These are phyloP conservation scores for Aplysina aerophoba DNA, from an alignment of 37 sponge, comb jelly and placozoan genomes.

Conservation along the genomic window DNA sequence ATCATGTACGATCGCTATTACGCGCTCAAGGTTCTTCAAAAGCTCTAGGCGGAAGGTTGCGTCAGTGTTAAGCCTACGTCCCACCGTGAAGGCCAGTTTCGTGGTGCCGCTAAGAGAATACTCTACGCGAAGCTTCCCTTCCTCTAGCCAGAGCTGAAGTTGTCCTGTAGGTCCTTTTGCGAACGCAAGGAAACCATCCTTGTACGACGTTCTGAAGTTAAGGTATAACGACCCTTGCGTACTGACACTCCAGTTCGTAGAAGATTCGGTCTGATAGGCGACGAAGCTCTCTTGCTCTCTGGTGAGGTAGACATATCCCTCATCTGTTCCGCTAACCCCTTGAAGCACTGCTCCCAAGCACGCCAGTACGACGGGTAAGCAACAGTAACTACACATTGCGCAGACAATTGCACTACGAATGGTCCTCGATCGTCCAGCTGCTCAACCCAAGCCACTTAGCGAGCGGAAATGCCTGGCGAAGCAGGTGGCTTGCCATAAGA, in stretches of 20 bases:
- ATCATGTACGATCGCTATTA: background rate
- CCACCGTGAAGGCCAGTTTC: background rate
- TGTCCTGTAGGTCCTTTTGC: background rate
- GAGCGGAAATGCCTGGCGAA: no score
- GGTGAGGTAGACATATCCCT: background rate
- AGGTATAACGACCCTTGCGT: background rate
- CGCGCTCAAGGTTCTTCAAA: background rate
- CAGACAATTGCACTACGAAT: no score
- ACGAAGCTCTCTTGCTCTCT: background rate
- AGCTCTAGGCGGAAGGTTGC: background rate
- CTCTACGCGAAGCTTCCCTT: background rate
- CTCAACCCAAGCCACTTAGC: no score
- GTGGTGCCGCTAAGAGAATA: background rate
- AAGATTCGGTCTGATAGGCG: background rate
- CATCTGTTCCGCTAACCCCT: background rate
- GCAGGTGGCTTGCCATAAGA: no score
- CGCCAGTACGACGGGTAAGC: no score
- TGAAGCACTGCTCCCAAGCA: no score
- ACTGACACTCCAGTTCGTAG: background rate
- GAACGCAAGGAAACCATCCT: constrained; percentile 1
- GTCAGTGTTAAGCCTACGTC: constrained; percentile 8
- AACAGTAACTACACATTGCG: no score
- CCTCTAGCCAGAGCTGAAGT: constrained; percentile 26
- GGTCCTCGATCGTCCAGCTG: no score
- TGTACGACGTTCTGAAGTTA: background rate